phyloP scores from a whole-genome alignment of 2,888 invertebrate species.

The Agonopterix alstromeriana region DNA sequence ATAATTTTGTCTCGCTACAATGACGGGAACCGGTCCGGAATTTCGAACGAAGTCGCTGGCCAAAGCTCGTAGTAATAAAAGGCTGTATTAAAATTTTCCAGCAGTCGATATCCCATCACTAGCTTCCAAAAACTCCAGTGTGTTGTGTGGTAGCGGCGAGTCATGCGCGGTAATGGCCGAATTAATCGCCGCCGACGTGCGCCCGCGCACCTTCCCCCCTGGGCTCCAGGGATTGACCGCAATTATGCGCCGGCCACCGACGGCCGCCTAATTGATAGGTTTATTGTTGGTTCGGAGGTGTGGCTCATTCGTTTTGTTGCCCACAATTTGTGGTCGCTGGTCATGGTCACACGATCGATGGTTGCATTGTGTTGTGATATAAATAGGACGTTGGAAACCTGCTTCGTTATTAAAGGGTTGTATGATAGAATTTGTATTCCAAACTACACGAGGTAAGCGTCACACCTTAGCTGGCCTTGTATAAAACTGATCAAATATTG shows the following conservation, averaged over 20 bases:
- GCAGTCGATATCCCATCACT: constrained; percentile 18
- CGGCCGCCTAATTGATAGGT: constrained; percentile 6
- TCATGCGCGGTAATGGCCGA: constrained; percentile 50
- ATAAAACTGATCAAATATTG: no score
- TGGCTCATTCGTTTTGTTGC: neutral
- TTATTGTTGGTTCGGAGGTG: constrained; percentile 1
- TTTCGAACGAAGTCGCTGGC: no score
- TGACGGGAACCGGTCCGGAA: no score
- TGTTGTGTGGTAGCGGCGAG: constrained; percentile 30
- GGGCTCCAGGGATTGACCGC: constrained; percentile 5
- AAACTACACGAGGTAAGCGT: no score
- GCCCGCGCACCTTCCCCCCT: constrained; percentile 1
- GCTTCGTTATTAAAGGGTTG: neutral
- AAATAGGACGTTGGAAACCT: neutral
- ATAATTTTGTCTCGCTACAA: no score
- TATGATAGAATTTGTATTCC: no score
- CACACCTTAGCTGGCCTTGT: no score
- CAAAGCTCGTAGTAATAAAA: neutral
- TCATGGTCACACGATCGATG: neutral
- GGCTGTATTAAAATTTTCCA: neutral
- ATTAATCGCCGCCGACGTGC: constrained; percentile 20
- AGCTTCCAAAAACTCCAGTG: constrained; percentile 4
- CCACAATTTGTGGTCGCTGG: neutral
- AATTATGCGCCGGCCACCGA: constrained; percentile 5
- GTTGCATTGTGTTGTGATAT: neutral